These are phyloP conservation scores for Streptopelia turtur DNA, from an alignment of 2,797 vertebrate genomes.

Conservation along the genomic window DNA sequence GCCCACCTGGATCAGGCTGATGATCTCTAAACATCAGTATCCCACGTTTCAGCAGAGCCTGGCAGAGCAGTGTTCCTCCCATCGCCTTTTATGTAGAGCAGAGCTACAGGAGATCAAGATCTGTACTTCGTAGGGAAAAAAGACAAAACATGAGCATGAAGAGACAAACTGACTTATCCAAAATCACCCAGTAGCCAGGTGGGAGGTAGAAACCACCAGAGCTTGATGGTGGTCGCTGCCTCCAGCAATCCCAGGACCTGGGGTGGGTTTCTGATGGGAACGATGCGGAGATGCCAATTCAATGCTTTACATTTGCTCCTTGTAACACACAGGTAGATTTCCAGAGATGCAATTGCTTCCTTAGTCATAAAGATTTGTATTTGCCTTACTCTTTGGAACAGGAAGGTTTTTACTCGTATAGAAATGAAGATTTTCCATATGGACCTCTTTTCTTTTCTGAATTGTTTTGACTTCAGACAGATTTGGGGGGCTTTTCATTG, in stretches of 20 bases:
- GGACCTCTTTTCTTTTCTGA: too few relatives aligned
- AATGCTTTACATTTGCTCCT: neutral
- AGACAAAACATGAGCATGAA: neutral
- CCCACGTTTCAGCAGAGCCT: neutral
- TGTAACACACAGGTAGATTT: neutral
- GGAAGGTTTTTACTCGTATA: neutral
- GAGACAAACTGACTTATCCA: neutral
- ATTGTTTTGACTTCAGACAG: neutral
- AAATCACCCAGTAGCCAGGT: neutral
- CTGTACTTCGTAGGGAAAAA: neutral
- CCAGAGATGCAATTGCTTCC: neutral
- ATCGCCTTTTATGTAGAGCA: neutral
- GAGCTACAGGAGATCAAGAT: neutral
- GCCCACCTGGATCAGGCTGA: neutral
- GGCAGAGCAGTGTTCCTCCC: neutral
- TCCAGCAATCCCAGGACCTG: neutral
- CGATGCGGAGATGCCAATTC: neutral
- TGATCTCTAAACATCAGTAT: neutral
- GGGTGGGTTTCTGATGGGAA: neutral
- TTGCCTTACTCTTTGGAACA: neutral
- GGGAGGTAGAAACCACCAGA: neutral
- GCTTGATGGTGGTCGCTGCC: neutral
- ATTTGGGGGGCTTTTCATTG: neutral
- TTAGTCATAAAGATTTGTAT: neutral
- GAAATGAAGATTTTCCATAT: neutral